Base-by-base conservation (phyloP, 2,113 vertebrate species). In the Sphyrna mokarran region DNA sequence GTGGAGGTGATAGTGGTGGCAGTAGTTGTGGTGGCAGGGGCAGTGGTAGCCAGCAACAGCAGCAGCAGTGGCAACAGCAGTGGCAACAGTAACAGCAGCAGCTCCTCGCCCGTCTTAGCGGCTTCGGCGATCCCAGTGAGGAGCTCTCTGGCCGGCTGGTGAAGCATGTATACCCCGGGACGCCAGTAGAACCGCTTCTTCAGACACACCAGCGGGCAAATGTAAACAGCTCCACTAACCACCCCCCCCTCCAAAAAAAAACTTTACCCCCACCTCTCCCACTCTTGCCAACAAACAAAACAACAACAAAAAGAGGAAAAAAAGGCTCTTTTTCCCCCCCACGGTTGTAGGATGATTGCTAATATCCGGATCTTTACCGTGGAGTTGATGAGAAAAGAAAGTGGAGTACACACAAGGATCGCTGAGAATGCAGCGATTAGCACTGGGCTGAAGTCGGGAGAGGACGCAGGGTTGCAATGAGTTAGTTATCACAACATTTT, bases 311-410 rank as follows among this genome's bases (percentile, higher is more conserved):
- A 29, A 58, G 13, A 89, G 66, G 22, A 93, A 63, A 93, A 18
- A 48, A 94, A 94, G 72, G 26, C 68, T 48, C 43, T 48, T 14
- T 95, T 86, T 43, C 7, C n/a, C n/a, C 13, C 43, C 7, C 91
- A 70, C 63, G 91, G 40, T 94, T 95, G 20, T 48, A 95, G 48
- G 93, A 95, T 95, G 93, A 95, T 72, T 69, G 93, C 93, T 95
- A 69, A 95, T 29, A 95, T 26, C 68, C 93, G 93, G 93, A 95
- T 72, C 93, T 95, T 95, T 48, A 29, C 10, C 43, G 93, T 95
- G 93, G 93, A 95, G 93, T 95, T 95, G 93, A 72, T 95, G 93
- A 54, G 16, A 72, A 72, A 69, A 95, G 43, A 72, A 68, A 95
- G 66, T 70, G 63, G 68, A 11, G 72, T 72, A 95, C 26, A 70